Percentiles rank a stretch among this genome's conserved stretches.
Conservation (phyloP, 2,113 vertebrate species). For the Cochlearius cochlearius region DNA sequence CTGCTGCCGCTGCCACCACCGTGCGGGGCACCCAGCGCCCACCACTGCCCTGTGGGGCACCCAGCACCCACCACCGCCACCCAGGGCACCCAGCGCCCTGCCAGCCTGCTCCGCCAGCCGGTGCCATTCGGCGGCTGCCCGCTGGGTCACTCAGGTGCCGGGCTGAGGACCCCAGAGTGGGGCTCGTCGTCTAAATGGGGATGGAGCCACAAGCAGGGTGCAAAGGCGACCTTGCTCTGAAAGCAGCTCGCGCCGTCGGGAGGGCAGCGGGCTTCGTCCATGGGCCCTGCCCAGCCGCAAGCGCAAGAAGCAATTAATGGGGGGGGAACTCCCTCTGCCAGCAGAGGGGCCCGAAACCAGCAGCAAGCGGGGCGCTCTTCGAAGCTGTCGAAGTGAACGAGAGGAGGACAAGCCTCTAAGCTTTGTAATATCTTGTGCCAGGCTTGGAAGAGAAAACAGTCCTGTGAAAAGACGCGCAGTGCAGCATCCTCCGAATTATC, state of each 20-base stretch:
- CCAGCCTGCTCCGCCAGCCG: neutral
- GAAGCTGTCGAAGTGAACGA: neutral
- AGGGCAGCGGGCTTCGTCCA: neutral
- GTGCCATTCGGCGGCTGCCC: neutral
- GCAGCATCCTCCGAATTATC: neutral
- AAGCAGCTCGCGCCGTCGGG: neutral
- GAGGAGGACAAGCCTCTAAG: neutral
- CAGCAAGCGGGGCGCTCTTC: neutral
- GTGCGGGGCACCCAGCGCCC: neutral
- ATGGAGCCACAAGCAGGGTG: neutral
- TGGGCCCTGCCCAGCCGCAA: neutral
- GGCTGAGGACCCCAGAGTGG: neutral
- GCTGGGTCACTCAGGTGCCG: neutral
- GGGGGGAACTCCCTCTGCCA: neutral
- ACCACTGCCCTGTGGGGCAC: no score
- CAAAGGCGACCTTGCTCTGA: neutral
- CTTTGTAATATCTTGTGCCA: neutral
- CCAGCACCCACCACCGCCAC: neutral
- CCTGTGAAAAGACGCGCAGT: accelerated
- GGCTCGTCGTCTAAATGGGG: neutral
- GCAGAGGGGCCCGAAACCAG: neutral
- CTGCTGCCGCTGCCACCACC: neutral
- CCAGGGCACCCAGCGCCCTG: neutral
- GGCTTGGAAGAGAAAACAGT: neutral
- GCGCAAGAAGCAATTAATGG: neutral